Evolutionary conservation across 2,797 vertebrate species (phyloP), one percentile per base, ranked within the genome.

Genomic region (Nannoperca obscura): DNA sequence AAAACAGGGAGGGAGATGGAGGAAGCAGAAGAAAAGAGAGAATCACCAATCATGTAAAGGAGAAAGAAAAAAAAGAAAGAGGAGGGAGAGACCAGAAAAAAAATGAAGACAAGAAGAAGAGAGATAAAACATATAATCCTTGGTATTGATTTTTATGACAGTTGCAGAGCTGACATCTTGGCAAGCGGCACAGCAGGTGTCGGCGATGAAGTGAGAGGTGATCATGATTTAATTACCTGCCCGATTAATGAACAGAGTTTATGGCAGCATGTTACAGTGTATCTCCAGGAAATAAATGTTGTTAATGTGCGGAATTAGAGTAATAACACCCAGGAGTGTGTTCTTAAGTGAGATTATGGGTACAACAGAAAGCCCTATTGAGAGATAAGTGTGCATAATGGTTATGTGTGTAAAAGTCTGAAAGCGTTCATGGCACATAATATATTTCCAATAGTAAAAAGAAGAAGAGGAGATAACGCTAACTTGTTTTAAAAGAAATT

Each of bases 201-300:
- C 53, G 54, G 65, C 50, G 10, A 34, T 74, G 55, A 78, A 77
- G 49, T 49, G 65, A 82, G 20, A 58, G 32, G 54, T 40, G 19
- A 62, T 67, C 30, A 36, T 79, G 38, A 88, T 85, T 80, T 57
- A 71, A 90, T 81, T 72, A 73, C 30, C 66, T 62, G 34, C 5
- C 8, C 0, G 4, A 47, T 67, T 76, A 81, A 88, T 76, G 46
- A 88, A 79, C 47, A 46, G 66, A 66, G 32, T 71, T 75, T 36
- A 83, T 50, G 55, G 49, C 34, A 22, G 42, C 3, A 10, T 63
- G 42, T 74, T 69, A 53, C 42, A 46, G 38, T 46, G 5, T 44
- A 68, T 52, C 69, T 80, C 34, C 22, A 47, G 69, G 74, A 85
- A 87, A 76, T 50, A 9, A 69, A 42, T 47, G 49, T 24, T 5